Percentiles rank a stretch among this genome's conserved stretches.
These are phyloP conservation scores for Pardalotus punctatus DNA, from an alignment of 2,113 vertebrate genomes.

Conservation along the genomic window DNA sequence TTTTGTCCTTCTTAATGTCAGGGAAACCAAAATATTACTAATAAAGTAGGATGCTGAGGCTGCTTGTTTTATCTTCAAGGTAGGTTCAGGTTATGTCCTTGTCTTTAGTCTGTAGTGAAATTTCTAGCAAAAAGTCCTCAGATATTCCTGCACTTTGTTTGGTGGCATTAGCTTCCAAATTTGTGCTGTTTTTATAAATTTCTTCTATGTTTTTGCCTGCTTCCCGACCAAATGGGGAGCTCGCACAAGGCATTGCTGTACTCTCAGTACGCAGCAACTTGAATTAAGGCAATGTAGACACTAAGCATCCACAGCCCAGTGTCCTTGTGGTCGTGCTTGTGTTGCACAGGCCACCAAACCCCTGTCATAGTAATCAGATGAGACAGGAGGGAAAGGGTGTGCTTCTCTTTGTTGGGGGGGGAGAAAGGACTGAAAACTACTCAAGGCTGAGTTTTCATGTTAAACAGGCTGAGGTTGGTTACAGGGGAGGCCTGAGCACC, in stretches of 20 bases:
- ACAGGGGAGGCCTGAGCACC: not conserved
- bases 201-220: accelerated
- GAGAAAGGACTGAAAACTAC: not conserved
- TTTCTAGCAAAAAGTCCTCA: not conserved
- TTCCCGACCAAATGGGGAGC: not conserved
- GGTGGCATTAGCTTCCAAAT: not conserved
- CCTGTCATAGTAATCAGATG: not conserved
- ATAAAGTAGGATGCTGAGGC: not conserved
- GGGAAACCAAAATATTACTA: not conserved
- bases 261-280: not conserved
- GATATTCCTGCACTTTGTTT: accelerated
- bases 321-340: accelerated
- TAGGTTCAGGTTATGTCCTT: not conserved
- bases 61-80: not conserved
- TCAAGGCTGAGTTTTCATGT: accelerated
- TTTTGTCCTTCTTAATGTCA: not conserved
- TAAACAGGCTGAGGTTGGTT: not conserved
- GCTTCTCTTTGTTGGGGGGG: not conserved
- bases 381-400: not conserved
- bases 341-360: not conserved
- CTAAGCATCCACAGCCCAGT: accelerated
- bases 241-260: not conserved
- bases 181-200: accelerated
- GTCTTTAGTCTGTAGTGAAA: not conserved
- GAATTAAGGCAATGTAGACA: not conserved